Conservation (phyloP, 2,113 vertebrate species). For the Naja naja region DNA sequence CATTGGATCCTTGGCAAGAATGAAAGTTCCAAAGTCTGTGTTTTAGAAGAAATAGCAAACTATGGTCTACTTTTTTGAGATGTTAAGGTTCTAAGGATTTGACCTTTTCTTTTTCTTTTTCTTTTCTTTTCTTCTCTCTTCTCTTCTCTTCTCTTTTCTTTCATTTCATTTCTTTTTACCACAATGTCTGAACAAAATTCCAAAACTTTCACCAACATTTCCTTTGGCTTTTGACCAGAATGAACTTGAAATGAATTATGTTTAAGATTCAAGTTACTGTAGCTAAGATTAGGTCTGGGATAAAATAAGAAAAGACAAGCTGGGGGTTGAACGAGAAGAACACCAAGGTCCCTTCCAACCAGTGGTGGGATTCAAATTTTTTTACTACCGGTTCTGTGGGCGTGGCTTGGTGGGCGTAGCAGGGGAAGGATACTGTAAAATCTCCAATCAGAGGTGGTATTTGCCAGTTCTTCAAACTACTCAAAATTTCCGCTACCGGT, state of each 20-base stretch:
- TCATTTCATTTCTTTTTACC: neutral
- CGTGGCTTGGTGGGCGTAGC: too few species aligned
- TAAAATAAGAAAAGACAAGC: neutral
- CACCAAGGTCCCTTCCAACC: too few species aligned
- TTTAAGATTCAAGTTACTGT: neutral
- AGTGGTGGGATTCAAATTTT: too few species aligned
- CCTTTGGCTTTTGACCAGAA: neutral
- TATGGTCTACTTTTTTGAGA: neutral
- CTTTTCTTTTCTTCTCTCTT: too few species aligned
- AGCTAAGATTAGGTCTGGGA: neutral
- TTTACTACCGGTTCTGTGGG: too few species aligned
- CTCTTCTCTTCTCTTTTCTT: too few species aligned
- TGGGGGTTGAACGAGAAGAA: too few species aligned
- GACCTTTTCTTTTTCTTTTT: neutral
- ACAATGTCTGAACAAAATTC: neutral
- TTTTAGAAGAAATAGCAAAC: neutral
- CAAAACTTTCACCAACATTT: constrained; percentile 1
- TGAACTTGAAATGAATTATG: neutral
- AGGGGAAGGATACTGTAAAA: too few species aligned
- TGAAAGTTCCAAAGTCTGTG: neutral
- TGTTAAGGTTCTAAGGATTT: neutral
- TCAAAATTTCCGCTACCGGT: too few species aligned
- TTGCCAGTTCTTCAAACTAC: too few species aligned
- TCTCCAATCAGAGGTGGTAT: too few species aligned
- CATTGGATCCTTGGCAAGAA: constrained; percentile 41